phyloP scores from a whole-genome alignment of 2,113 vertebrate genomes.

The Thalassarche chlororhynchos region DNA sequence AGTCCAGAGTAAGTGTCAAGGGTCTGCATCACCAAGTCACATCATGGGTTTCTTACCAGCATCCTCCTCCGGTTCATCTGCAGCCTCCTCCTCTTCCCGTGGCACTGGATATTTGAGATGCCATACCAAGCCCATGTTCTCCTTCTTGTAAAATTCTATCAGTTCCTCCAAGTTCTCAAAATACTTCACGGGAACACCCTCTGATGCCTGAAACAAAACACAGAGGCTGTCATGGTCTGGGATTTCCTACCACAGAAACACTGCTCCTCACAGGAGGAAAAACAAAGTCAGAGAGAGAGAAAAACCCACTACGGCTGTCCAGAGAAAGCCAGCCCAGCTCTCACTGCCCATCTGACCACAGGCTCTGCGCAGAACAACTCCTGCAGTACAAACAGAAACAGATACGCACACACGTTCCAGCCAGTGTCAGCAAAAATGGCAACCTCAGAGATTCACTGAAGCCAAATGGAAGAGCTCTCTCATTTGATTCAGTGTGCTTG shows the following conservation, averaged over 20 bases:
- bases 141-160: conserved; percentile 94
- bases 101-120: conserved; percentile 89
- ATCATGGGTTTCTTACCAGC: conserved; percentile 76
- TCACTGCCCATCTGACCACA: neutral
- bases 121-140: conserved; percentile 94
- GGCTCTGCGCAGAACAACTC: neutral
- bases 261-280: neutral
- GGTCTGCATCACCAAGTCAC: neutral
- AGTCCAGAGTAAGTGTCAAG: neutral
- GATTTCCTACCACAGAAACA: conserved; percentile 6
- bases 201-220: conserved; percentile 85
- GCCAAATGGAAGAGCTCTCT: neutral
- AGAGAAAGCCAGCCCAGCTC: neutral
- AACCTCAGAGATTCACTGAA: neutral
- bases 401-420: neutral
- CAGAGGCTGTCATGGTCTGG: neutral
- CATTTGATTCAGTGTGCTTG: neutral
- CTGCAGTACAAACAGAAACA: neutral
- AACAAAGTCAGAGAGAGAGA: conserved; percentile 2
- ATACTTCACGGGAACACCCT: conserved; percentile 91
- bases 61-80: conserved; percentile 84
- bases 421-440: neutral
- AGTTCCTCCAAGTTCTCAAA: conserved; percentile 87
- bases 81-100: conserved; percentile 83
- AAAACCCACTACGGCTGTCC: neutral